phyloP scores from a whole-genome alignment of 2,113 vertebrate species.

The Centropristis striata region DNA sequence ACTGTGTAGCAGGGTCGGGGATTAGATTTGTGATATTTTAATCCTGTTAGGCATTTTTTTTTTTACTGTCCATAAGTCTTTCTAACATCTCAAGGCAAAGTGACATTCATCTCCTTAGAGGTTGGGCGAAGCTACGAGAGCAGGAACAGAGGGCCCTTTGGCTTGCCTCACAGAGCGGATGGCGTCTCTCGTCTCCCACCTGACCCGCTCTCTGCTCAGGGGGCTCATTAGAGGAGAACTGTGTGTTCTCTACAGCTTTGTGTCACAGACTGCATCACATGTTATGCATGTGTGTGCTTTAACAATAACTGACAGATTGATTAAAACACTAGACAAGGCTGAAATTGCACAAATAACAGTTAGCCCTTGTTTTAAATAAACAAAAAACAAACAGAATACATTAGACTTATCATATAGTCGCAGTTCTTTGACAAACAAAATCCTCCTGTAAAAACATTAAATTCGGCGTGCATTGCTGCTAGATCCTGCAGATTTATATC shows the following conservation, averaged over 20 bases:
- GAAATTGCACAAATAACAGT: neutral
- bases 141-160: conserved; percentile 16
- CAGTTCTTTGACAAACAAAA: too few relatives aligned
- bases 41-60: conserved; percentile 50
- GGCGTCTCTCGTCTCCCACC: conserved; percentile 31
- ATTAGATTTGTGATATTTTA: conserved; percentile 68
- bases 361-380: neutral
- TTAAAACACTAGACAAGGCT: neutral
- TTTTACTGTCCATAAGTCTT: conserved; percentile 28
- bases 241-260: conserved; percentile 26
- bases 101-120: conserved; percentile 56
- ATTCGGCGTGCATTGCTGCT: too few relatives aligned
- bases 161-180: conserved; percentile 44
- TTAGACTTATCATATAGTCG: too few relatives aligned
- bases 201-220: conserved; percentile 44
- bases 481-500: neutral
- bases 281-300: neutral
- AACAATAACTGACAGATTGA: neutral
- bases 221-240: conserved; percentile 60
- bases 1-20: neutral
- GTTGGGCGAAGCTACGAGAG: conserved; percentile 16
- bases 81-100: conserved; percentile 29
- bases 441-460: too few relatives aligned
- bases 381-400: too few relatives aligned
- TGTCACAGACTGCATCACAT: conserved; percentile 20